Conservation (phyloP, 2,113 vertebrate genomes). For the Eonycteris spelaea region DNA sequence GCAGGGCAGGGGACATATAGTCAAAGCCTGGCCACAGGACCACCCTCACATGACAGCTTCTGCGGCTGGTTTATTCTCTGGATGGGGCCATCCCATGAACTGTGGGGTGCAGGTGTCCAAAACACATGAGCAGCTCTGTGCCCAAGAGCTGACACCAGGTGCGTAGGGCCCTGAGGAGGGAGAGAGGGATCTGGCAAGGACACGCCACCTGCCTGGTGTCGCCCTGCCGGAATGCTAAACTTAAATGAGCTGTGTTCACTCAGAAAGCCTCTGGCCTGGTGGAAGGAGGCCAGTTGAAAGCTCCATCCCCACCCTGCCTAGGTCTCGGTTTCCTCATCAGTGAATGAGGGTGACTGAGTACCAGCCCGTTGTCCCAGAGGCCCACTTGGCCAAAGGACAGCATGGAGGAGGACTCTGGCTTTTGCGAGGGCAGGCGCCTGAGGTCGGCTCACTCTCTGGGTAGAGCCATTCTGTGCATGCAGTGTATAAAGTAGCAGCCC, state of each 20-base stretch:
- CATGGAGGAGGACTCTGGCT: background rate
- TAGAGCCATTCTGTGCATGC: rapidly evolving
- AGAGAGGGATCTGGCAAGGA: background rate
- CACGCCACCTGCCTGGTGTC: background rate
- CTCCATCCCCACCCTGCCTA: background rate
- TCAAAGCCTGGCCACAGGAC: background rate
- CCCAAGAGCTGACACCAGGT: background rate
- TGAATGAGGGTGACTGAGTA: rapidly evolving
- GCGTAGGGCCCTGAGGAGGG: background rate
- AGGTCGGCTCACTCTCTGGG: background rate
- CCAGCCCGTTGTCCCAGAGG: background rate
- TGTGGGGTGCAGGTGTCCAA: too few species aligned
- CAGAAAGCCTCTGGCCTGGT: background rate
- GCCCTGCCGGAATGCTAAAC: background rate
- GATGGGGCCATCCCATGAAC: background rate
- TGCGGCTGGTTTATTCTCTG: background rate
- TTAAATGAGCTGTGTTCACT: background rate
- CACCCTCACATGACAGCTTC: background rate
- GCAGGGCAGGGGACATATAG: background rate
- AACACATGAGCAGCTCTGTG: rapidly evolving
- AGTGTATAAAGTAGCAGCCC: background rate
- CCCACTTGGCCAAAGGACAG: background rate
- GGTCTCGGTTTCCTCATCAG: background rate
- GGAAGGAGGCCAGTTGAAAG: rapidly evolving
- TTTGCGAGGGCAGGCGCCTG: background rate